Percentiles rank a stretch among this genome's conserved stretches.
Evolutionary conservation across 1,140 invertebrate species (phyloP).

Genomic region (Penaeus japonicus): DNA sequence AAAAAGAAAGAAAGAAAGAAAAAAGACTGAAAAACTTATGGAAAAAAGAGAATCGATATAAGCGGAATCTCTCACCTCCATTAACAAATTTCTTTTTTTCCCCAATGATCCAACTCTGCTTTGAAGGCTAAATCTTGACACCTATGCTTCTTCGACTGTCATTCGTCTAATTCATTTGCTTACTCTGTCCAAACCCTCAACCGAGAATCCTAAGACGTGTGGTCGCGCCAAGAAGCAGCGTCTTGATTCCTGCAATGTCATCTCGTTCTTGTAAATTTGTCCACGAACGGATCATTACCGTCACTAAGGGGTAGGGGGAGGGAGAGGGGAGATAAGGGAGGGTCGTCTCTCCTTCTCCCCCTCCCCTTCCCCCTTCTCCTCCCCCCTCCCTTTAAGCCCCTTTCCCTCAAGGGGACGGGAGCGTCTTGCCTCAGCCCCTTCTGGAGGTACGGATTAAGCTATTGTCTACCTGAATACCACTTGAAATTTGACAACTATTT

Average conservation of each 20-base stretch:
- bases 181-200: no score
- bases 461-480: slow-evolving; percentile 45
- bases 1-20: background rate
- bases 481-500: slow-evolving; percentile 32
- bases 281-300: background rate
- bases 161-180: no score
- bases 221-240: background rate
- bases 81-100: no score
- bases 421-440: background rate
- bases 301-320: background rate
- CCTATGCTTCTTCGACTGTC: no score
- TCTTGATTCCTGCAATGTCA: background rate
- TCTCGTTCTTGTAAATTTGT: background rate
- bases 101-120: no score
- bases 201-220: no score
- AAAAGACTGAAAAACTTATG: background rate
- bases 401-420: no score
- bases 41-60: background rate
- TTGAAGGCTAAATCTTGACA: no score
- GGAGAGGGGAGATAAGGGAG: background rate
- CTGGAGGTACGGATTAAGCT: background rate
- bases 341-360: background rate
- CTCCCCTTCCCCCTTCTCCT: background rate
- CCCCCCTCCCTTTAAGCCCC: background rate
- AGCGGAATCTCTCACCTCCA: no score